Evolutionary conservation across 2,888 invertebrate species (phyloP).

Genomic region (Archips crataeganus): DNA sequence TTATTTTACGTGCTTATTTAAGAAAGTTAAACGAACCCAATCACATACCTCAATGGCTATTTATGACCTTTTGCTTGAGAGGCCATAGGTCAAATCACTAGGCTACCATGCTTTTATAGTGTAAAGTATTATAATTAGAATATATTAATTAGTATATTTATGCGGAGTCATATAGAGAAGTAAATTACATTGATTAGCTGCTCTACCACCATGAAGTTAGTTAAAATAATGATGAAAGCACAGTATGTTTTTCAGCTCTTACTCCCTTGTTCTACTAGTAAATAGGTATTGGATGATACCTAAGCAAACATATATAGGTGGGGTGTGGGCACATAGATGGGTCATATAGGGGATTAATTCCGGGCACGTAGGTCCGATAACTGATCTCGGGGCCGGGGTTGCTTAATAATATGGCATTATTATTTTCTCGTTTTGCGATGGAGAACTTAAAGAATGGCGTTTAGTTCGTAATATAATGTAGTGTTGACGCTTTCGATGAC

Average conservation of each 20-base stretch:
- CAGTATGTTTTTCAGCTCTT: background rate
- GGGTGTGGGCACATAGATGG: slow-evolving; percentile 52
- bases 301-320: slow-evolving; percentile 39
- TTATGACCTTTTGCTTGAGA: no score
- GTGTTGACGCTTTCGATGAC: background rate
- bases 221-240: background rate
- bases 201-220: background rate
- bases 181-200: no score
- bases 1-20: background rate
- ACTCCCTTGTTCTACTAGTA: background rate
- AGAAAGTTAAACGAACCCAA: background rate
- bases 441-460: background rate
- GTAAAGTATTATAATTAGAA: no score
- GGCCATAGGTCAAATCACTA: no score
- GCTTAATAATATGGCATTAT: slow-evolving; percentile 36
- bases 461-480: background rate
- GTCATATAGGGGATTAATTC: slow-evolving; percentile 80
- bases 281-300: slow-evolving; percentile 10
- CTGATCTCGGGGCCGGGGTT: slow-evolving; percentile 69
- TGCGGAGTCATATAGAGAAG: no score
- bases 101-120: no score
- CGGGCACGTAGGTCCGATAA: slow-evolving; percentile 78
- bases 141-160: no score
- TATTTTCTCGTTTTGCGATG: slow-evolving; percentile 28
- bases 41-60: no score